Conservation (phyloP, 1,140 invertebrate species). For the Dendrolimus kikuchii region DNA sequence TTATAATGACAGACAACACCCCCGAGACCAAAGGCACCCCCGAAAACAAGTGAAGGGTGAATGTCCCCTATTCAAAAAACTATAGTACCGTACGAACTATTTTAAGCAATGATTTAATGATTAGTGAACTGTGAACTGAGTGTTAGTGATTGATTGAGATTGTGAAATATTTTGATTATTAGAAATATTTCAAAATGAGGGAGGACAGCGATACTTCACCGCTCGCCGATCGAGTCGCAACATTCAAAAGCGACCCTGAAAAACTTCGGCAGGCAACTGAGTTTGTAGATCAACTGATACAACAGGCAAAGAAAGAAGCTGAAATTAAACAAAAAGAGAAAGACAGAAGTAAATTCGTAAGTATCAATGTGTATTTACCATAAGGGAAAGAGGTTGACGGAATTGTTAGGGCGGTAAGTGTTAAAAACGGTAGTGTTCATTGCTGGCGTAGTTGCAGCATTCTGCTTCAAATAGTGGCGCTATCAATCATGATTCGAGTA, state of each 20-base stretch:
- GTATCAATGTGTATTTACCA: slow-evolving; percentile 67
- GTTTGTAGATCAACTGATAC: slow-evolving; percentile 67
- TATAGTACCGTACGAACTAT: too few relatives aligned
- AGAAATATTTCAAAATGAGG: slow-evolving; percentile 37
- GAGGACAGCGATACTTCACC: slow-evolving; percentile 46
- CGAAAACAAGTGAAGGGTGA: slow-evolving; percentile 18
- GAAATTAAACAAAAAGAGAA: slow-evolving; percentile 68
- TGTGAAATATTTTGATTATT: background rate
- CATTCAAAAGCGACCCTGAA: slow-evolving; percentile 65
- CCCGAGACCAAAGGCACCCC: slow-evolving; percentile 10
- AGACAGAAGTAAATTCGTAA: slow-evolving; percentile 69
- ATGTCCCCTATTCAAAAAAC: slow-evolving; percentile 6
- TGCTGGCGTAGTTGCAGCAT: slow-evolving; percentile 45
- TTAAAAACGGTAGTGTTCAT: slow-evolving; percentile 38
- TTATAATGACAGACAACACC: slow-evolving; percentile 41
- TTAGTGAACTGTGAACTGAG: too few relatives aligned
- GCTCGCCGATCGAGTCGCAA: slow-evolving; percentile 50
- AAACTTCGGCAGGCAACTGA: slow-evolving; percentile 62
- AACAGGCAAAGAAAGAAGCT: slow-evolving; percentile 65
- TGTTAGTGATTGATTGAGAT: too few relatives aligned
- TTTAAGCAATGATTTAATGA: too few relatives aligned
- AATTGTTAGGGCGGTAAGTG: slow-evolving; percentile 67
- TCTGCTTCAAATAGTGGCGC: slow-evolving; percentile 49
- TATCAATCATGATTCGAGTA: slow-evolving; percentile 21
- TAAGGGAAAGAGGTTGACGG: slow-evolving; percentile 49